phyloP scores from a whole-genome alignment of 2,797 vertebrate genomes.

The Anas acuta region DNA sequence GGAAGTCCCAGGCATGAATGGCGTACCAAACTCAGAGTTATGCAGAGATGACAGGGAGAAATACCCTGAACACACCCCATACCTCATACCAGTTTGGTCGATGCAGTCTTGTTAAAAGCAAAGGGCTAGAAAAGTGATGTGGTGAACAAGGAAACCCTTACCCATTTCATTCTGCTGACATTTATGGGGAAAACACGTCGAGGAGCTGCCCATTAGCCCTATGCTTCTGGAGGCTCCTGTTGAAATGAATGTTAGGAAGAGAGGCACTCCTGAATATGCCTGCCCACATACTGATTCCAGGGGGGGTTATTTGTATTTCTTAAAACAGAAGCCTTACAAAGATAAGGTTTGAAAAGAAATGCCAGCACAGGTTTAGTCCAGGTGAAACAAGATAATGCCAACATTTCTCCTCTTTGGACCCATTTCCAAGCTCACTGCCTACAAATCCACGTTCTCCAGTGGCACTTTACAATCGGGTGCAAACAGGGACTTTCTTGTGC shows the following conservation, averaged over 20 bases:
- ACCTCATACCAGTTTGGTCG: background rate
- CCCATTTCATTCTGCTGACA: background rate
- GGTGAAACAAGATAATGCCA: background rate
- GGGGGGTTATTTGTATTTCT: background rate
- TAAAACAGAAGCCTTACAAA: background rate
- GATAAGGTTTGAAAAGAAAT: background rate
- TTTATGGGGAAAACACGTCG: background rate
- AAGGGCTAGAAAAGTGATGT: no score
- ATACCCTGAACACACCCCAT: background rate
- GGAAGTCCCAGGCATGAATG: background rate
- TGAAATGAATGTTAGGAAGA: background rate
- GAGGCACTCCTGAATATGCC: background rate
- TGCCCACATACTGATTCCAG: background rate
- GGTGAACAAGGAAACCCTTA: background rate
- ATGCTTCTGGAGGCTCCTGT: background rate
- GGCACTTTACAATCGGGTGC: slow-evolving; percentile 15
- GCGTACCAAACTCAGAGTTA: background rate
- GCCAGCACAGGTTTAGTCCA: background rate
- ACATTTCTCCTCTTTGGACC: background rate
- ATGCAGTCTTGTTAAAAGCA: background rate
- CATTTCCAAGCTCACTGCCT: background rate
- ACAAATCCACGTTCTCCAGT: background rate
- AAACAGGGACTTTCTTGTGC: background rate
- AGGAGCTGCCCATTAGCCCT: background rate
- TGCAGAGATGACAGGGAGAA: background rate